Percentiles rank a stretch among this genome's conserved stretches.
phyloP scores from a whole-genome alignment of 2,797 vertebrate genomes.

The Neoniphon sammara region DNA sequence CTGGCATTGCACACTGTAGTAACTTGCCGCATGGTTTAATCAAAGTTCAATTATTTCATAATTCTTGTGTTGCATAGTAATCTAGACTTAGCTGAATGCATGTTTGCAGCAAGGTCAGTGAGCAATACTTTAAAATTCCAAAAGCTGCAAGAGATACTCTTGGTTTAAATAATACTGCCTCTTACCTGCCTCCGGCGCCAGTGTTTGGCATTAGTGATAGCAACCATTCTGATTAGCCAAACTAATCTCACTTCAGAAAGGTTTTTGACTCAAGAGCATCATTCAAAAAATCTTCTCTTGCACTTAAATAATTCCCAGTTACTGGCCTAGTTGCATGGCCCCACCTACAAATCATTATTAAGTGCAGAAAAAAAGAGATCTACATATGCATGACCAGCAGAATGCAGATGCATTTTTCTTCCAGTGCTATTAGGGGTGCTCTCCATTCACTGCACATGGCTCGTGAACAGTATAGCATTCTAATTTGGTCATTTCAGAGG shows the following conservation, averaged over 20 bases:
- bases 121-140: constrained; percentile 21
- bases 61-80: constrained; percentile 14
- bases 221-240: constrained; percentile 22
- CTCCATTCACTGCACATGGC: constrained; percentile 74
- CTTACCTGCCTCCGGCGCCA: constrained; percentile 2
- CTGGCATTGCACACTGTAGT: neutral
- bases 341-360: constrained; percentile 67
- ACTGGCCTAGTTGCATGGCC: constrained; percentile 54
- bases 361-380: constrained; percentile 50
- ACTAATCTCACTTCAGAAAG: constrained; percentile 30
- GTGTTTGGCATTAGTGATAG: constrained; percentile 20
- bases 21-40: constrained; percentile 20
- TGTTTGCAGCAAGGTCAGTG: constrained; percentile 29
- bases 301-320: constrained; percentile 69
- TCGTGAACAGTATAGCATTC: constrained; percentile 72
- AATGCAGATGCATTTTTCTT: constrained; percentile 75
- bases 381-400: constrained; percentile 75
- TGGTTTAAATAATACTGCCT: neutral
- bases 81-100: constrained; percentile 23
- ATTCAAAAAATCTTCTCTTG: constrained; percentile 57
- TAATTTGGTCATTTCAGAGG: constrained; percentile 74
- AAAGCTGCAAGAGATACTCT: neutral
- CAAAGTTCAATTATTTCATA: constrained; percentile 29
- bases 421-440: constrained; percentile 69
- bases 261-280: constrained; percentile 38